Evolutionary conservation across 2,113 vertebrate genomes (phyloP), one percentile per base, ranked within the genome.

Genomic region (Athene noctua): DNA sequence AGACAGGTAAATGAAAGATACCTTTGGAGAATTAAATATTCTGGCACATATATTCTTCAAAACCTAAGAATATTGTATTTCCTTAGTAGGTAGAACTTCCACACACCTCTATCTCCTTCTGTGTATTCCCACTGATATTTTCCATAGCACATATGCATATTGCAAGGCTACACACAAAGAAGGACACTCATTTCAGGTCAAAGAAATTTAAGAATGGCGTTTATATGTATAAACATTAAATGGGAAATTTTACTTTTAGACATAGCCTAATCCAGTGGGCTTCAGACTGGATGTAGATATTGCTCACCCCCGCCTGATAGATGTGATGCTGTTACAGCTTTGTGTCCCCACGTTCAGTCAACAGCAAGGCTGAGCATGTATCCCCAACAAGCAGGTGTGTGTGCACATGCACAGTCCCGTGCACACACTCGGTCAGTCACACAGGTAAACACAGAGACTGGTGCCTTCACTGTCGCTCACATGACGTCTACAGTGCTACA

Each of bases 341-440:
- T 74, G 18, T 36, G 5, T 27, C 62, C 29, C 52, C 6, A 51
- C 32, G 13, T 46, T 20, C 29, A 32, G 22, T 10, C 40, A 29
- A 5, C 3, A 20, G 13, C 9, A 30, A 57, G 59, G 14, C 34
- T 57, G n/a, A 86, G 15, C 15, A 1, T 1, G 17, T 32, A 18
- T 30, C 27, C 17, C 26, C 62, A 49, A 3, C 0, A 10, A 5
- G 5, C 6, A 59, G 30, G 11, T 23, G 15, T 21, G 26, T 1
- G 1, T 18, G 29, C 11, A 16, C 29, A 40, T 16, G 3, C 42
- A 20, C 9, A n/a, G 13, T 17, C 3, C 44, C 1, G 1, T 22
- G 8, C 8, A 57, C 36, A 25, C 32, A 19, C 8, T 17, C 1
- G 0, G 3, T n/a, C 1, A 1, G 7, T 27, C 26, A 32, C n/a